Percentiles rank a stretch among this genome's conserved stretches.
Conservation (phyloP, 2,888 invertebrate genomes). For the Diadegma fenestrale region DNA sequence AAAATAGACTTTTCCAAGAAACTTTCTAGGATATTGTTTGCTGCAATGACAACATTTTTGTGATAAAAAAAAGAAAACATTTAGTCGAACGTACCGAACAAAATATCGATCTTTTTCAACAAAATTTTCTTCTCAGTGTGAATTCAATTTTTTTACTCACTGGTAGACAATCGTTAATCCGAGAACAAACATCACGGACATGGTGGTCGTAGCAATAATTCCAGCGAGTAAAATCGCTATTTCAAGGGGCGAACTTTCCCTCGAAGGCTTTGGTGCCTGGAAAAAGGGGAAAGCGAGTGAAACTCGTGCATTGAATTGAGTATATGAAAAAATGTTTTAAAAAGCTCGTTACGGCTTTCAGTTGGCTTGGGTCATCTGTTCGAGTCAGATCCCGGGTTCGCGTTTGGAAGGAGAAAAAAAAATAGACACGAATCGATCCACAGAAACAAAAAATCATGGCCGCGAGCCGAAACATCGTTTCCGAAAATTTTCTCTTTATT, state of each 20-base stretch:
- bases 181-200: conserved; percentile 65
- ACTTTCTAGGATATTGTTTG: no score
- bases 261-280: conserved; percentile 48
- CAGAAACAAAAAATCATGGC: not conserved
- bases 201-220: conserved; percentile 51
- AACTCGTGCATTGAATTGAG: not conserved
- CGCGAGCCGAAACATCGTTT: conserved; percentile 41
- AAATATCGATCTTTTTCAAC: no score
- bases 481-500: conserved; percentile 59
- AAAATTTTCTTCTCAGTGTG: no score
- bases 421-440: not conserved
- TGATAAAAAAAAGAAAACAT: no score
- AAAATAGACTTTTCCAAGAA: no score
- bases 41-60: no score
- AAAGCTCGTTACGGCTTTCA: not conserved
- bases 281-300: conserved; percentile 23
- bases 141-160: conserved; percentile 69
- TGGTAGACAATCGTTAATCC: conserved; percentile 70
- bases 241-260: conserved; percentile 48
- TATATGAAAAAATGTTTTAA: not conserved
- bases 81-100: no score
- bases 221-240: conserved; percentile 59
- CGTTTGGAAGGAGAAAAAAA: not conserved
- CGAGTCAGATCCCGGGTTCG: not conserved
- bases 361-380: not conserved